Evolutionary conservation across 1,140 invertebrate genomes (phyloP).

Genomic region (Apis florea): DNA sequence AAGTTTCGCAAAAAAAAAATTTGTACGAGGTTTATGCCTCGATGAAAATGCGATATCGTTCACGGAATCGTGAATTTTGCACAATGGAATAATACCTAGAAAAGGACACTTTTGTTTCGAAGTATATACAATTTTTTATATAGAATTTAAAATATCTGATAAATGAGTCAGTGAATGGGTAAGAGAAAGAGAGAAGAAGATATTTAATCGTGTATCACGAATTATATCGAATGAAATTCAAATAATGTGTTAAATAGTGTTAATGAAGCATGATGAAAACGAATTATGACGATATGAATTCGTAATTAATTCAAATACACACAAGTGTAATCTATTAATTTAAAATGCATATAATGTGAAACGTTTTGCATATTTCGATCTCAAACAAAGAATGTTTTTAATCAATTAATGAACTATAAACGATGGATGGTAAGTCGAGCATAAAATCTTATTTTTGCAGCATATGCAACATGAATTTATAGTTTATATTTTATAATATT

Average conservation of each 20-base stretch:
- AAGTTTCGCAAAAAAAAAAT: constrained; percentile 16
- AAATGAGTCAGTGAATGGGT: no score
- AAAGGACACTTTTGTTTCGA: neutral
- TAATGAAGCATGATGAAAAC: neutral
- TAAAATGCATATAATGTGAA: neutral
- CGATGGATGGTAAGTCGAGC: no score
- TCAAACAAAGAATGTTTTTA: neutral
- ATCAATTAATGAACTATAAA: neutral
- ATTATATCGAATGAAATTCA: neutral
- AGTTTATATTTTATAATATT: no score
- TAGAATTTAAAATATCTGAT: neutral
- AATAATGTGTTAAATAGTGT: neutral
- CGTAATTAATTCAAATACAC: neutral
- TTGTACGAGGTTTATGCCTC: neutral
- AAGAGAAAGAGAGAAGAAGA: no score
- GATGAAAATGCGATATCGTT: neutral
- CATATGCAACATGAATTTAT: neutral
- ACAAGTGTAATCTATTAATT: neutral
- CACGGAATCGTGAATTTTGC: neutral
- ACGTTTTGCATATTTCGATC: neutral
- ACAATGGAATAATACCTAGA: neutral
- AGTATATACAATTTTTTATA: neutral
- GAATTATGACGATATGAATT: neutral
- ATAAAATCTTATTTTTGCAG: neutral
- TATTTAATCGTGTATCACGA: neutral